Evolutionary conservation across 2,888 invertebrate genomes (phyloP).

Genomic region (Emmelina monodactyla): DNA sequence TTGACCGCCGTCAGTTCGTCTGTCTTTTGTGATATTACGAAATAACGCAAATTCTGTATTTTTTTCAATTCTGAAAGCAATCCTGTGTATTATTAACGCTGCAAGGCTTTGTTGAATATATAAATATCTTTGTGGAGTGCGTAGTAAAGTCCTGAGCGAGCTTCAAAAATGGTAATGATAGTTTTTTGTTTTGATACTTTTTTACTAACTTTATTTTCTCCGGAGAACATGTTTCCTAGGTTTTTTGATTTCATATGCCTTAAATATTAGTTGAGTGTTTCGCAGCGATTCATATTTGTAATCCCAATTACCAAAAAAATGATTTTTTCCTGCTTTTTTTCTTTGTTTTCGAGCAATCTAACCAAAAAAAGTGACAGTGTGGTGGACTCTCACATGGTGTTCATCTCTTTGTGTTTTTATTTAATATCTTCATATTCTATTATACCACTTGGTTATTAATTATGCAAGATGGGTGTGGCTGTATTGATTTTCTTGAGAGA

Average conservation of each 20-base stretch:
- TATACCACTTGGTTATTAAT: constrained; percentile 31
- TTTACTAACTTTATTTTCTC: constrained; percentile 52
- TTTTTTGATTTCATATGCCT: constrained; percentile 16
- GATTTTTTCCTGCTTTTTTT: constrained; percentile 44
- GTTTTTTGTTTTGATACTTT: constrained; percentile 69
- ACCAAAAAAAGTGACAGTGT: constrained; percentile 59
- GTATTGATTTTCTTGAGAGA: constrained; percentile 65
- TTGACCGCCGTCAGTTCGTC: constrained; percentile 59
- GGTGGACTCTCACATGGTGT: constrained; percentile 49
- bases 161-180: constrained; percentile 64
- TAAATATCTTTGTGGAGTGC: constrained; percentile 21
- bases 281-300: neutral
- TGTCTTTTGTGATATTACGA: constrained; percentile 37
- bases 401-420: constrained; percentile 24
- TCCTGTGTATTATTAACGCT: no score
- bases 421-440: neutral
- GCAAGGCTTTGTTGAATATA: no score
- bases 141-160: constrained; percentile 22
- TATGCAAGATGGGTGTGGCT: constrained; percentile 66
- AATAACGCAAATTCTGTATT: constrained; percentile 27
- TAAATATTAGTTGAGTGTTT: constrained; percentile 8
- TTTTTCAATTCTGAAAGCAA: no score
- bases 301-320: constrained; percentile 23
- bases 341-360: constrained; percentile 60
- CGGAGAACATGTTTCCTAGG: constrained; percentile 17